Conservation (phyloP, 2,797 vertebrate species). For the Chloroceryle inda region DNA sequence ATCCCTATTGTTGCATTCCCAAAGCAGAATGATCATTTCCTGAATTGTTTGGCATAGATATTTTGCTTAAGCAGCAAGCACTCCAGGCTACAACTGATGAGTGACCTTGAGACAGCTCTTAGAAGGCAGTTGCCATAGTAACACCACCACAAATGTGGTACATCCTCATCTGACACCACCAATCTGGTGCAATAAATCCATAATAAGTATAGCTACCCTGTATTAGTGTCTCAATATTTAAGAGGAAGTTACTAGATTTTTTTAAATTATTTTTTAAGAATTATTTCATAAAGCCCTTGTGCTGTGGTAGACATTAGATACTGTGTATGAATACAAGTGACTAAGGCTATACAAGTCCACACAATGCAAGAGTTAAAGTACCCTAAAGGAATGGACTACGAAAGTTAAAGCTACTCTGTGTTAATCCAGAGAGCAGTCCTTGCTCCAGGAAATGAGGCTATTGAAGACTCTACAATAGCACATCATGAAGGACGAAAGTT, state of each 20-base stretch:
- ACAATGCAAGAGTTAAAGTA: background rate
- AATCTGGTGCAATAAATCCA: slow-evolving; percentile 70
- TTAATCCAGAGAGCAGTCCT: background rate
- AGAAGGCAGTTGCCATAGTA: slow-evolving; percentile 85
- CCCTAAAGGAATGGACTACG: background rate
- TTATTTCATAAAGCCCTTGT: background rate
- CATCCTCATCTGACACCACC: slow-evolving; percentile 76
- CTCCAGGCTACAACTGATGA: slow-evolving; percentile 78
- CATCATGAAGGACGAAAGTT: background rate
- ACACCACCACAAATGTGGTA: slow-evolving; percentile 81
- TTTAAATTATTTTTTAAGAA: background rate
- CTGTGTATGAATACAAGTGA: background rate
- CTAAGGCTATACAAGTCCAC: background rate
- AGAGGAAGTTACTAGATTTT: background rate
- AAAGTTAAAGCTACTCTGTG: background rate
- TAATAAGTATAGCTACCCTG: slow-evolving; percentile 2
- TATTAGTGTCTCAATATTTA: background rate
- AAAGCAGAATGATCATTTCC: slow-evolving; percentile 44
- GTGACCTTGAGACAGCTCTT: slow-evolving; percentile 88
- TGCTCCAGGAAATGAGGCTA: background rate
- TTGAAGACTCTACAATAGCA: background rate
- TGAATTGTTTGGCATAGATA: slow-evolving; percentile 48
- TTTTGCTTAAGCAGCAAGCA: slow-evolving; percentile 80
- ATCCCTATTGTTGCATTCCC: slow-evolving; percentile 6
- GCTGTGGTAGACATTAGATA: background rate